phyloP scores from a whole-genome alignment of 37 sponge, comb jelly and placozoan genomes.

The Chondrilla cf. caribensis region DNA sequence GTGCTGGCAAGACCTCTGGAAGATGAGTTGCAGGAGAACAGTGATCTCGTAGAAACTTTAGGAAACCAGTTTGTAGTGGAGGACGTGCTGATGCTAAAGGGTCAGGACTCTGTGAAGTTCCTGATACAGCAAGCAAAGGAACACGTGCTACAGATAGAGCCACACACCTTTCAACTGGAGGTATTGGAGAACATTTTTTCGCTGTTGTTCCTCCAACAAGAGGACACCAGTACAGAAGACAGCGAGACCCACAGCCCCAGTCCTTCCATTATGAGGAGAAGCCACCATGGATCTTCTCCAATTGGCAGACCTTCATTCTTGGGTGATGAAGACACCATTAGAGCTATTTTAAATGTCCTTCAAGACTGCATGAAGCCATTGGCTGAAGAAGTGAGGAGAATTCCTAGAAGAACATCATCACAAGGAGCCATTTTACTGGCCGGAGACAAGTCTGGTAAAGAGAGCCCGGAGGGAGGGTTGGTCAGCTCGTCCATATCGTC shows the following conservation, averaged over 20 bases:
- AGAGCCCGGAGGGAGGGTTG: background rate
- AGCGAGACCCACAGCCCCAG: background rate
- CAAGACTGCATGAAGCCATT: constrained; percentile 47
- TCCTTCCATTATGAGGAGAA: background rate
- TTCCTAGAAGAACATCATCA: background rate
- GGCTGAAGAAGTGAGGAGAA: background rate
- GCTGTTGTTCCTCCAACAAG: constrained; percentile 74
- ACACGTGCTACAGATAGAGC: constrained; percentile 49
- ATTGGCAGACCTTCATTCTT: constrained; percentile 22
- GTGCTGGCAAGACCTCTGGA: constrained; percentile 6
- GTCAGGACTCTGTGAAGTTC: background rate
- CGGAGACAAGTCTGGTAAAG: background rate
- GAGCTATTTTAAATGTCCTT: constrained; percentile 53
- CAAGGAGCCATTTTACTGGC: background rate
- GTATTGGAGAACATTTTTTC: constrained; percentile 92
- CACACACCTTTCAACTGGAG: constrained; percentile 83
- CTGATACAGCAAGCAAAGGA: constrained; percentile 64
- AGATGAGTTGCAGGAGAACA: background rate
- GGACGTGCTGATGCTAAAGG: background rate
- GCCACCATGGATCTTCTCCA: background rate
- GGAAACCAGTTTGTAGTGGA: no score
- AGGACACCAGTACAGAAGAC: constrained; percentile 31
- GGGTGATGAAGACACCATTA: constrained; percentile 36
- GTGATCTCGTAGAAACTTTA: background rate
- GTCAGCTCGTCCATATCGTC: constrained; percentile 51